A percentile compares a stretch with the other conserved stretches of the same genome.
These are phyloP conservation scores for Helicoverpa armigera DNA, from an alignment of 1,140 invertebrate species.

Conservation along the genomic window DNA sequence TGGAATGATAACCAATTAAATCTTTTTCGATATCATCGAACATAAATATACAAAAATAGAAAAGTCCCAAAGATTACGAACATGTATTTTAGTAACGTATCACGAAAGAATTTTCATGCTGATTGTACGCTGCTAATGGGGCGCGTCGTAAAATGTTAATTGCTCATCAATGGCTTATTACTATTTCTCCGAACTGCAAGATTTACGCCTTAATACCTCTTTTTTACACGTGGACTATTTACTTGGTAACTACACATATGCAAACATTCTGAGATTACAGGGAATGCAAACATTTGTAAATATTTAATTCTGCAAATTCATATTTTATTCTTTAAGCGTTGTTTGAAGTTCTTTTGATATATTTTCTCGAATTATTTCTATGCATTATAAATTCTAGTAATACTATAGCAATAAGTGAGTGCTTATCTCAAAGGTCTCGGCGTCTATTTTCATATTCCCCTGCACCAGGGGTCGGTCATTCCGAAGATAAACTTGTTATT, in stretches of 20 bases:
- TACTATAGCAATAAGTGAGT: neutral
- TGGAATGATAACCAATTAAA: neutral
- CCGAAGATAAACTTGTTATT: slow-evolving; percentile 15
- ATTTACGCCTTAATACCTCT: slow-evolving; percentile 22
- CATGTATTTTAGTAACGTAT: neutral
- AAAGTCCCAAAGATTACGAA: neutral
- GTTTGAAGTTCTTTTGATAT: slow-evolving; percentile 3
- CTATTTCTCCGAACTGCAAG: slow-evolving; percentile 38
- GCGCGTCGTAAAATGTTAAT: slow-evolving; percentile 51
- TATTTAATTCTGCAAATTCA: neutral
- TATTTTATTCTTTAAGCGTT: neutral
- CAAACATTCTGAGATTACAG: neutral
- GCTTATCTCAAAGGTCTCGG: slow-evolving; percentile 8
- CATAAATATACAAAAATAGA: neutral
- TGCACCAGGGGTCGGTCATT: neutral
- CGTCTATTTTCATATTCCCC: neutral
- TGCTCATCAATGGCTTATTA: slow-evolving; percentile 50
- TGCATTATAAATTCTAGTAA: neutral
- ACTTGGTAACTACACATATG: neutral
- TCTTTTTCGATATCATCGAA: neutral
- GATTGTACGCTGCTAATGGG: slow-evolving; percentile 12
- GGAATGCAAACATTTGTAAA: neutral
- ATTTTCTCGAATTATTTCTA: neutral
- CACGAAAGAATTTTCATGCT: neutral
- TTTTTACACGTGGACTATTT: slow-evolving; percentile 10